Conservation (phyloP, 23 tunicate species). For the Phallusia fumigata region DNA sequence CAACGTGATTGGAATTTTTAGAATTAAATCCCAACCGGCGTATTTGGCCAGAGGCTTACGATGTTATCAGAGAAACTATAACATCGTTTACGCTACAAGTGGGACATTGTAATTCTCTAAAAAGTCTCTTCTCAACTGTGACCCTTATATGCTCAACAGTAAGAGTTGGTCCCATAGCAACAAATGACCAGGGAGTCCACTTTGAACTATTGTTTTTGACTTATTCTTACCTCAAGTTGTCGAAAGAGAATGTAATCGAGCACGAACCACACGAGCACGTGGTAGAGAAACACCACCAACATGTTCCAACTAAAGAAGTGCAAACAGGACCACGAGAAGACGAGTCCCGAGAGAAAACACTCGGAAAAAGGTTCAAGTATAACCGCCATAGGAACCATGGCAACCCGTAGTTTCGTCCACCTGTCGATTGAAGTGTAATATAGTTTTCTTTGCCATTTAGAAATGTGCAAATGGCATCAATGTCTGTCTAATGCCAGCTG, state of each 20-base stretch:
- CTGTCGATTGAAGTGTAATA: conserved; percentile 31
- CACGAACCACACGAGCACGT: conserved; percentile 82
- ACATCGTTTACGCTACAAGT: too few relatives aligned
- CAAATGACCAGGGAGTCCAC: neutral
- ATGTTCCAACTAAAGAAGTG: conserved; percentile 82
- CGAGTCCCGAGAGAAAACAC: conserved; percentile 85
- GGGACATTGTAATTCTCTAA: too few relatives aligned
- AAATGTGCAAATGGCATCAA: too few relatives aligned
- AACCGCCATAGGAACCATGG: conserved; percentile 87
- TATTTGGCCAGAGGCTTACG: too few relatives aligned
- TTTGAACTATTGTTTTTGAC: neutral
- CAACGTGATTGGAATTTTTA: too few relatives aligned
- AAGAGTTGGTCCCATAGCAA: too few relatives aligned
- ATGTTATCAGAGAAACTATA: too few relatives aligned
- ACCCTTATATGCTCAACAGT: too few relatives aligned
- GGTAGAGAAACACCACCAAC: conserved; percentile 89
- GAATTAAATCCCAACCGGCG: too few relatives aligned
- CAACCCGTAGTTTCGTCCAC: conserved; percentile 90
- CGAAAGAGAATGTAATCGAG: conserved; percentile 84
- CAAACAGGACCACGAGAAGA: conserved; percentile 67
- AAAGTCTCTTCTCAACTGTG: too few relatives aligned
- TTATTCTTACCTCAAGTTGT: conserved; percentile 72
- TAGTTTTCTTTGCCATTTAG: too few relatives aligned
- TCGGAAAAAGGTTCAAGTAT: conserved; percentile 97
- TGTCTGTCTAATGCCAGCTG: too few relatives aligned